Percentiles rank a stretch among this genome's conserved stretches.
Conservation (phyloP, 1,140 invertebrate genomes). For the Caenorhabditis latens region DNA sequence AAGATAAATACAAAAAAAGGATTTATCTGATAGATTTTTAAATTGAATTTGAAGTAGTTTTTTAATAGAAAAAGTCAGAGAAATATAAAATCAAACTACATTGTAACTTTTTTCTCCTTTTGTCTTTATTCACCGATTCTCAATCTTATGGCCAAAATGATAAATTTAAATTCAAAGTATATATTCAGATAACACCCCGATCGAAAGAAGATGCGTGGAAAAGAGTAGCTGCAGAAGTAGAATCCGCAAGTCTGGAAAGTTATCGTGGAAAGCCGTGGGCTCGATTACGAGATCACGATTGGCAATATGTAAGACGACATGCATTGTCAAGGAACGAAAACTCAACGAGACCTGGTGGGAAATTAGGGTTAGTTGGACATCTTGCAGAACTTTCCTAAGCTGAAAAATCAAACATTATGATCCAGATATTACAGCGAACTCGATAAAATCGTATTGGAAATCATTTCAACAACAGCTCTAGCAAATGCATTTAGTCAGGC, state of each 20-base stretch:
- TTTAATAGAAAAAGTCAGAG: too few species aligned
- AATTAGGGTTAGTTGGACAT: constrained; percentile 26
- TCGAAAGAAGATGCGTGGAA: constrained; percentile 56
- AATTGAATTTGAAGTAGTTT: too few species aligned
- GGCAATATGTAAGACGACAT: constrained; percentile 51
- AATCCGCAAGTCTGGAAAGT: constrained; percentile 32
- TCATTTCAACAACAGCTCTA: constrained; percentile 37
- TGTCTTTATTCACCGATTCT: too few species aligned
- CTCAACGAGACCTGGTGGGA: constrained; percentile 17
- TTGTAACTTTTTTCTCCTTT: too few species aligned
- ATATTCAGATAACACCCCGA: constrained; percentile 32
- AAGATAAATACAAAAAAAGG: not conserved
- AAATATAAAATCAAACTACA: too few species aligned
- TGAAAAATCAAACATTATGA: not conserved
- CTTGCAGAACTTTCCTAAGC: not conserved
- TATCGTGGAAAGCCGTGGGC: constrained; percentile 51
- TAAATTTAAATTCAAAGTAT: too few species aligned
- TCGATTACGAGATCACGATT: constrained; percentile 43
- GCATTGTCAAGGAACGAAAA: constrained; percentile 33
- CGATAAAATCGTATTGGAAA: constrained; percentile 49
- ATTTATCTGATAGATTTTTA: not conserved
- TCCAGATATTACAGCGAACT: constrained; percentile 29
- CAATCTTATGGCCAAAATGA: not conserved
- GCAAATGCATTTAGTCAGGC: constrained; percentile 43
- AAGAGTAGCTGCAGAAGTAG: constrained; percentile 49